These are phyloP conservation scores for Centroberyx gerrardi DNA, from an alignment of 2,797 vertebrate genomes.

Conservation along the genomic window DNA sequence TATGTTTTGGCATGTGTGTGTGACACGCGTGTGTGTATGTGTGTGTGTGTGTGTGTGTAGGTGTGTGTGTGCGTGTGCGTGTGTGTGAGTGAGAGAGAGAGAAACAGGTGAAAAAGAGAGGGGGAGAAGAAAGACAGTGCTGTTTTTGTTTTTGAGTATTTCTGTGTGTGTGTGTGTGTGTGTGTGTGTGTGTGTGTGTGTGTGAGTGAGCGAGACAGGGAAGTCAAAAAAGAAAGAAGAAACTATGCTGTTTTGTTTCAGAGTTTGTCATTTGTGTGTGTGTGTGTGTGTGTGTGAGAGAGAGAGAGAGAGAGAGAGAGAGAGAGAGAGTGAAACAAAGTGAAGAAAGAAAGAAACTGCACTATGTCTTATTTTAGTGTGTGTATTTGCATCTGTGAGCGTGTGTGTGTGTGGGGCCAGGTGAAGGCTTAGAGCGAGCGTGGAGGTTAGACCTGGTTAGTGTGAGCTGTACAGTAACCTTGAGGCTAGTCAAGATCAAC, in stretches of 20 bases:
- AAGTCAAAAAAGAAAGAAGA: background rate
- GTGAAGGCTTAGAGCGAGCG: conserved; percentile 78
- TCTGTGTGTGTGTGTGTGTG: background rate
- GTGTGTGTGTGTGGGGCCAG: conserved; percentile 54
- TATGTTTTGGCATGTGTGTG: conserved; percentile 64
- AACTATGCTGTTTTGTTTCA: conserved; percentile 8
- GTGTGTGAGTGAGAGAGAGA: background rate
- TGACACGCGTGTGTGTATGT: conserved; percentile 31
- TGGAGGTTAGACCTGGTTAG: conserved; percentile 74
- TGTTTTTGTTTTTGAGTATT: background rate
- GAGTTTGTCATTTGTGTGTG: conserved; percentile 26
- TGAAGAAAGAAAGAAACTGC: conserved; percentile 2
- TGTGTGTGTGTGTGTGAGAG: conserved; percentile 1
- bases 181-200: background rate
- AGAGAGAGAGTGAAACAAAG: conserved; percentile 3
- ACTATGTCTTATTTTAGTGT: conserved; percentile 17
- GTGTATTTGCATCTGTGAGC: conserved; percentile 20
- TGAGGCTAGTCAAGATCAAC: conserved; percentile 74
- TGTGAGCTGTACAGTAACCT: conserved; percentile 72
- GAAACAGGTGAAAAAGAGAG: background rate
- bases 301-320: background rate
- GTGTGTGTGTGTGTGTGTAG: background rate
- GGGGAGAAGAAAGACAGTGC: conserved; percentile 32
- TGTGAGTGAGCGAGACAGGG: background rate
- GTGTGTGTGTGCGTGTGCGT: conserved; percentile 42